These are phyloP conservation scores for Apus apus DNA, from an alignment of 2,113 vertebrate genomes.

Conservation along the genomic window DNA sequence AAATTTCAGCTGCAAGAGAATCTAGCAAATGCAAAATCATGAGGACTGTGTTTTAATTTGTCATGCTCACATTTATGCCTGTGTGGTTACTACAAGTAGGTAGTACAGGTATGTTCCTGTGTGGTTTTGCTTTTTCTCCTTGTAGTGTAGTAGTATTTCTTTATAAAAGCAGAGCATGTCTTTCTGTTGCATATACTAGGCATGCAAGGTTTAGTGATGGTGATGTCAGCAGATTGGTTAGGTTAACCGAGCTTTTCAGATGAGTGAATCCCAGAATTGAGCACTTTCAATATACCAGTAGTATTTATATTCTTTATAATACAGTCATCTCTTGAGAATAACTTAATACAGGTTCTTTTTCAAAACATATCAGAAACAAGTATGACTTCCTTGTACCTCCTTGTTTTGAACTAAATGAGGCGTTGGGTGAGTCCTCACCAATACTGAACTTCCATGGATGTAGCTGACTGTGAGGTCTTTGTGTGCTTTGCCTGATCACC, in stretches of 20 bases:
- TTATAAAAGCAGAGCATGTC: background rate
- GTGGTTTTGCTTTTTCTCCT: background rate
- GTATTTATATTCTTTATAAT: background rate
- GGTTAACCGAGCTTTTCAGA: background rate
- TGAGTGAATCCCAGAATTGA: background rate
- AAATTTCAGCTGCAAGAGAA: background rate
- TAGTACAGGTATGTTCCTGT: background rate
- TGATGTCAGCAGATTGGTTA: background rate
- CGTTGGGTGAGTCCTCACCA: background rate
- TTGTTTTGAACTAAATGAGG: background rate
- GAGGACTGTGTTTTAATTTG: background rate
- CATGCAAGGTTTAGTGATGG: background rate
- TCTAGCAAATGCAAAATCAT: background rate
- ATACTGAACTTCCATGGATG: background rate
- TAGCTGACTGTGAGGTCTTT: background rate
- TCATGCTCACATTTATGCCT: rapidly evolving
- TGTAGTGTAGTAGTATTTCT: background rate
- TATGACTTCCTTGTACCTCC: background rate
- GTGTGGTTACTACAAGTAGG: rapidly evolving
- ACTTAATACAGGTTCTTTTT: background rate
- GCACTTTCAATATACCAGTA: background rate
- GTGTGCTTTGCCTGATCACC: background rate
- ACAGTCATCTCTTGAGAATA: background rate
- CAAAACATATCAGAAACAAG: background rate
- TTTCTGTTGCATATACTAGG: background rate